These are phyloP conservation scores for Trichonephila inaurata DNA, from an alignment of 1,140 invertebrate genomes.

Conservation along the genomic window DNA sequence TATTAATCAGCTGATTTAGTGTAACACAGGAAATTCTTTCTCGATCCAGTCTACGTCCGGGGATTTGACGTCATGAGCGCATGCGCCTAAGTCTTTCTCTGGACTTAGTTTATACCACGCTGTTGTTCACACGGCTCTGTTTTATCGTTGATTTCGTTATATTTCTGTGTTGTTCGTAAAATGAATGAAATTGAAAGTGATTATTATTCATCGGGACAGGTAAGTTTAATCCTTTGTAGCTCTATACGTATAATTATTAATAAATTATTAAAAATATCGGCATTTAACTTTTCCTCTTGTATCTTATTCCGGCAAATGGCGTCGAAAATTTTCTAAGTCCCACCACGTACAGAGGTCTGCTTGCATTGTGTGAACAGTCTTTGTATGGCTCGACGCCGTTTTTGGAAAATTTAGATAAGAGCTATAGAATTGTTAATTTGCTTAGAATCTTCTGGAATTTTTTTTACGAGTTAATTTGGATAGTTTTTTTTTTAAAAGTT, in stretches of 20 bases:
- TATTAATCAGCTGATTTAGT: constrained; percentile 42
- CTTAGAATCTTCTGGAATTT: neutral
- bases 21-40: constrained; percentile 61
- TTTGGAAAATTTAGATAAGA: neutral
- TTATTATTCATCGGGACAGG: constrained; percentile 56
- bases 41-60: constrained; percentile 72
- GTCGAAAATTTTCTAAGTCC: constrained; percentile 74
- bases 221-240: neutral
- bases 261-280: neutral
- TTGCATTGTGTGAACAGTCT: neutral
- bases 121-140: neutral
- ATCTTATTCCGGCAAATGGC: constrained; percentile 64
- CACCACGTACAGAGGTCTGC: constrained; percentile 56
- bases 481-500: neutral
- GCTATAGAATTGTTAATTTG: neutral
- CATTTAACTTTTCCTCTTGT: neutral
- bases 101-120: constrained; percentile 60
- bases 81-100: constrained; percentile 35
- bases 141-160: neutral
- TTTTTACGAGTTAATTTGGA: neutral
- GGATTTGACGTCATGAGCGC: constrained; percentile 65
- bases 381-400: constrained; percentile 1
- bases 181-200: constrained; percentile 61
- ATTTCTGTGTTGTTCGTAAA: constrained; percentile 15
- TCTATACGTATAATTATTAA: neutral